A percentile compares a stretch with the other conserved stretches of the same genome.
These are phyloP conservation scores for Zelostemma sp. DNA, from an alignment of 1,140 invertebrate genomes.

Conservation along the genomic window DNA sequence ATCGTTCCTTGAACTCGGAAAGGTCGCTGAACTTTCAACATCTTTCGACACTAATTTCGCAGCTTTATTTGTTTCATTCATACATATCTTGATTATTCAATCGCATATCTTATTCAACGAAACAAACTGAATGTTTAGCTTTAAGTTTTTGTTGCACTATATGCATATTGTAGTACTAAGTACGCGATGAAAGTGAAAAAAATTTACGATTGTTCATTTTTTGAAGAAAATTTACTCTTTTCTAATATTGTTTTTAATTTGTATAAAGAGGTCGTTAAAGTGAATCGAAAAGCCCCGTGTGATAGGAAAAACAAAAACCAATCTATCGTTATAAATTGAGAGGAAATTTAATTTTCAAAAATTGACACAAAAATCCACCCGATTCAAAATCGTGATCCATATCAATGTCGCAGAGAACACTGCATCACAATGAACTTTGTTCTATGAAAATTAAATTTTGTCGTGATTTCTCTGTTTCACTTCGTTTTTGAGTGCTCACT, in stretches of 20 bases:
- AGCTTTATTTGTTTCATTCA: slow-evolving; percentile 45
- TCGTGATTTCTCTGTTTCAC: slow-evolving; percentile 6
- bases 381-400: neutral
- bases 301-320: neutral
- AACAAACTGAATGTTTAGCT: slow-evolving; percentile 40
- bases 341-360: neutral
- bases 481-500: neutral
- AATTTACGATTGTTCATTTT: slow-evolving; percentile 12
- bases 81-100: slow-evolving; percentile 53
- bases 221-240: slow-evolving; percentile 1
- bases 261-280: too few relatives aligned
- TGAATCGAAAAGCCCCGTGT: neutral
- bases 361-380: neutral
- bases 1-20: neutral
- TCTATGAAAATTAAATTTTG: slow-evolving; percentile 9
- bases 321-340: neutral
- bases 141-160: slow-evolving; percentile 36
- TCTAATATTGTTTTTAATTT: too few relatives aligned
- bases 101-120: slow-evolving; percentile 48
- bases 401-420: neutral
- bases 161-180: too few relatives aligned
- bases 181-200: slow-evolving; percentile 21
- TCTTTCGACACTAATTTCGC: slow-evolving; percentile 35
- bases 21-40: slow-evolving; percentile 40
- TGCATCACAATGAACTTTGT: slow-evolving; percentile 1